Evolutionary conservation across 2,888 invertebrate species (phyloP).

Genomic region (Cephus runcator): DNA sequence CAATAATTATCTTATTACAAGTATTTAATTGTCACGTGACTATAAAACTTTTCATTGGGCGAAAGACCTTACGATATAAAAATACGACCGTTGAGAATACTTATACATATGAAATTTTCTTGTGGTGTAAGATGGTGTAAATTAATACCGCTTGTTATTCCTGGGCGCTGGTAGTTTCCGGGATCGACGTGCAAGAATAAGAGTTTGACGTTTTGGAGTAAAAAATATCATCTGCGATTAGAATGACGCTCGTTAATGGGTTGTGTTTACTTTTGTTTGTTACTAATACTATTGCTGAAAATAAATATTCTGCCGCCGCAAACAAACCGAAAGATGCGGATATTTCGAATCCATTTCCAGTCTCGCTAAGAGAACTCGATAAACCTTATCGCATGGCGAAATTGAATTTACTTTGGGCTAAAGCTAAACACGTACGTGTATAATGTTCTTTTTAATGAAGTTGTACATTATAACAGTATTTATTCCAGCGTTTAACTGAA

Average conservation of each 20-base stretch:
- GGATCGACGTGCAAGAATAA: not conserved
- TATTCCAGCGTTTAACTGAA: constrained; percentile 79
- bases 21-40: not conserved
- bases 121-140: not conserved
- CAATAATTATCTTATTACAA: not conserved
- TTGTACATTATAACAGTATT: not conserved
- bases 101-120: not conserved
- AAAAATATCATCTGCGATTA: not conserved
- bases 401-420: constrained; percentile 88
- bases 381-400: constrained; percentile 92
- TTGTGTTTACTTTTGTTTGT: constrained; percentile 25
- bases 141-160: not conserved
- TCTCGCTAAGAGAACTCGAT: constrained; percentile 76
- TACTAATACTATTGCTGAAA: constrained; percentile 50
- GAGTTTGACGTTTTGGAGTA: not conserved
- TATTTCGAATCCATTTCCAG: constrained; percentile 52
- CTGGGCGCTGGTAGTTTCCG: not conserved
- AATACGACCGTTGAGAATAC: not conserved
- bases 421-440: constrained; percentile 83
- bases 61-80: not conserved
- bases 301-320: constrained; percentile 76
- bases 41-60: not conserved
- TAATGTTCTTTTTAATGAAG: constrained; percentile 13
- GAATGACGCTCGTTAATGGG: not conserved
- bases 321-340: constrained; percentile 65